Percentiles rank a stretch among this genome's conserved stretches.
Evolutionary conservation across 2,888 invertebrate species (phyloP).

Genomic region (Ornithoptera alexandrae): DNA sequence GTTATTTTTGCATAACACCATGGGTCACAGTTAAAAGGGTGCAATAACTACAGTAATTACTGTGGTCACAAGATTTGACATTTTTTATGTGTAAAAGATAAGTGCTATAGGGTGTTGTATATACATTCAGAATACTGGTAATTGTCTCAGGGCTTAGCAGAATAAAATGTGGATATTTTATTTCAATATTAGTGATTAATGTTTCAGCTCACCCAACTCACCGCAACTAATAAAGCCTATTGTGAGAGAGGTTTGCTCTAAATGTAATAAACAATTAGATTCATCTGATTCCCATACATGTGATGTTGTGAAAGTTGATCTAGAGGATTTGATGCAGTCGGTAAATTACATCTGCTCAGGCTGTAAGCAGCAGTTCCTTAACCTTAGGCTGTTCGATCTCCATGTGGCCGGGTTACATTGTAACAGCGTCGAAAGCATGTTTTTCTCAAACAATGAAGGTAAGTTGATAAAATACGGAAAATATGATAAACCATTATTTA

Average conservation of each 20-base stretch:
- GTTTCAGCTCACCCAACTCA: conserved; percentile 46
- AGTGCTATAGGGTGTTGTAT: too few species aligned
- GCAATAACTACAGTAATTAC: too few species aligned
- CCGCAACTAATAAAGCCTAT: conserved; percentile 47
- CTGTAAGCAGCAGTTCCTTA: conserved; percentile 45
- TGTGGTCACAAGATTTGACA: too few species aligned
- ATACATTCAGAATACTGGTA: too few species aligned
- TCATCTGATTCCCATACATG: conserved; percentile 31
- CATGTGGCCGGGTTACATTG: conserved; percentile 52
- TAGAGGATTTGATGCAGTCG: not conserved
- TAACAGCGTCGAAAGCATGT: conserved; percentile 46
- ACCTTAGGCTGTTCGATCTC: conserved; percentile 44
- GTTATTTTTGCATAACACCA: too few species aligned
- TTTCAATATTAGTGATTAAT: not conserved
- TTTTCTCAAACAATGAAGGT: conserved; percentile 46
- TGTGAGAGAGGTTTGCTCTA: conserved; percentile 43
- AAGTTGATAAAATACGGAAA: too few species aligned
- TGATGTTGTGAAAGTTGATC: conserved; percentile 2
- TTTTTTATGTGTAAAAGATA: too few species aligned
- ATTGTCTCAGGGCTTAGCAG: not conserved
- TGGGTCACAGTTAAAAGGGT: too few species aligned
- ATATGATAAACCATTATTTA: too few species aligned
- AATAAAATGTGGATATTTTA: not conserved
- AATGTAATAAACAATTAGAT: conserved; percentile 39
- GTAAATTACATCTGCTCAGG: conserved; percentile 44